Percentiles rank a stretch among this genome's conserved stretches.
These are phyloP conservation scores for Tychaedon coryphoeus DNA, from an alignment of 2,113 vertebrate species.

Conservation along the genomic window DNA sequence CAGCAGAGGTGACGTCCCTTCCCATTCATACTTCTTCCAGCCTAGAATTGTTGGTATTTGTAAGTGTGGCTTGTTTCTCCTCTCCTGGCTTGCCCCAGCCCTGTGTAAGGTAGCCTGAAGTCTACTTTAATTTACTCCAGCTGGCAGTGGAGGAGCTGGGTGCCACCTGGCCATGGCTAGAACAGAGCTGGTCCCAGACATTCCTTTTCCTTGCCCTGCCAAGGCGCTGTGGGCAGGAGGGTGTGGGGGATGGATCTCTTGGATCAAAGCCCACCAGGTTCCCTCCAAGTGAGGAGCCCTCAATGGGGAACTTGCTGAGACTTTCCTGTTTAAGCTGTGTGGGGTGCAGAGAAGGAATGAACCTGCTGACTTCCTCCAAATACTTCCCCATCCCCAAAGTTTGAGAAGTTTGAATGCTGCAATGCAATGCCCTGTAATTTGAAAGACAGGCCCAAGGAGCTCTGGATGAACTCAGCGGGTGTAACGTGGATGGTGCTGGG, in stretches of 20 bases:
- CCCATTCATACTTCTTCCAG: background rate
- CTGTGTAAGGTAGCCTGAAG: background rate
- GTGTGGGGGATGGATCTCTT: background rate
- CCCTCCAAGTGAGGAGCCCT: fast-evolving
- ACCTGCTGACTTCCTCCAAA: background rate
- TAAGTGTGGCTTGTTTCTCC: background rate
- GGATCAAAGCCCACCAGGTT: background rate
- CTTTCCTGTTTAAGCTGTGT: background rate
- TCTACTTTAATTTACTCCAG: background rate
- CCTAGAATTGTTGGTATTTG: background rate
- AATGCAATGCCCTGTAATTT: background rate
- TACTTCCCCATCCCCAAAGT: fast-evolving
- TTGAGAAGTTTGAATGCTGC: background rate
- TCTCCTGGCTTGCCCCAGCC: background rate
- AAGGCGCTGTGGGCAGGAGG: background rate
- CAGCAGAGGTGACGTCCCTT: background rate
- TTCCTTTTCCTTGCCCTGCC: background rate
- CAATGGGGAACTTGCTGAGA: fast-evolving
- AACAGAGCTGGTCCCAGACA: background rate
- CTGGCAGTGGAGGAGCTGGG: background rate
- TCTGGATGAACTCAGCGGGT: background rate
- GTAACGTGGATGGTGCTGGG: too few species aligned
- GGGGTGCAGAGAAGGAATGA: background rate
- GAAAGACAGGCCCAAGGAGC: background rate
- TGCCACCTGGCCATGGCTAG: background rate